Evolutionary conservation across 1,140 invertebrate genomes (phyloP), one percentile per base, ranked within the genome.

Genomic region (Drosophila eugracilis): DNA sequence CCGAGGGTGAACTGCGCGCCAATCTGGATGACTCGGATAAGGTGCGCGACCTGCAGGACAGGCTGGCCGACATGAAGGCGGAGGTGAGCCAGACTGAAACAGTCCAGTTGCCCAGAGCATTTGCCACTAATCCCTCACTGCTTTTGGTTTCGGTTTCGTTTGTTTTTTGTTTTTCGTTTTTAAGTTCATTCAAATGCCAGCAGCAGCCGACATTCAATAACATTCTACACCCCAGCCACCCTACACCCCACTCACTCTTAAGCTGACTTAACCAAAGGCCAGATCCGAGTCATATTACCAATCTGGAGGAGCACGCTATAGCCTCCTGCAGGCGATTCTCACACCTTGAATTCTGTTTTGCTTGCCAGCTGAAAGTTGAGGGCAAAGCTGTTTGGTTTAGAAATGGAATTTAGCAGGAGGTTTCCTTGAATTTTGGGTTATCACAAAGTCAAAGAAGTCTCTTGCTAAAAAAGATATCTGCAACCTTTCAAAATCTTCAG

Each of bases 21-120:
- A 96, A 95, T 89, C 95, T 96, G 62, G 96, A 96, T 60, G 96
- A 97, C 78, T 96, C 95, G 58, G 96, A 97, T 59, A 94, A 95
- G 85, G 96, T 97, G 14, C 94, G 96, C 45, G 97, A 98, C 80
- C 93, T 98, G 36, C 96, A 97, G 91, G 97, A 98, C 92, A 96
- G 96, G 92, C 95, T 98, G 58, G 96, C 95, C 26, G 97, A 98
- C 92, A 93, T 98, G 12, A 97, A 97, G 92, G 96, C 97, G 34
- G 97, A 98, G 95, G 97, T 98, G 93, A 92, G 92, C 66, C 24
- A 24, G 2, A 14, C 9, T 36, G 34, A n/a, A n/a, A 17, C 17
- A 44, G 5, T 12, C n/a, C 19, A 15, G n/a, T n/a, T 24, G 45
- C n/a, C 5, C 21, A 34, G 6, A 28, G 37, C 65, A 55, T 14